Evolutionary conservation across 2,888 invertebrate species (phyloP).

Genomic region (Polietes domitor): DNA sequence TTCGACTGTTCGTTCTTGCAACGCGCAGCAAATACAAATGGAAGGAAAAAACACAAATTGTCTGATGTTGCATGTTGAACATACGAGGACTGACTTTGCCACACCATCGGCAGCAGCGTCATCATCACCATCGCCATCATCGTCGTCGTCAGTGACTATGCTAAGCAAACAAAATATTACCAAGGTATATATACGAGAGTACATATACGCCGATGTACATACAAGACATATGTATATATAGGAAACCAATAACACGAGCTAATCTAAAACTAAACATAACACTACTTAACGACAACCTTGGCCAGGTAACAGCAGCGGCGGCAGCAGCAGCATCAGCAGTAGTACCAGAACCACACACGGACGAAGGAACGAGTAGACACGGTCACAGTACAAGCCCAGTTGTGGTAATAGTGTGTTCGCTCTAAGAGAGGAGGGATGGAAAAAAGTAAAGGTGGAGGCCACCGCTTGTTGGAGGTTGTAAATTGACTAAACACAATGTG

Average conservation of each 20-base stretch:
- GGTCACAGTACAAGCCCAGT: constrained; percentile 20
- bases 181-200: neutral
- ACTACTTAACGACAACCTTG: constrained; percentile 25
- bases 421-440: neutral
- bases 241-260: constrained; percentile 62
- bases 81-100: constrained; percentile 3
- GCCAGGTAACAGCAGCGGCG: neutral
- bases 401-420: constrained; percentile 10
- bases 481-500: constrained; percentile 67
- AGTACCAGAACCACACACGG: neutral
- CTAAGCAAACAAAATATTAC: constrained; percentile 17
- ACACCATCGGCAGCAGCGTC: neutral
- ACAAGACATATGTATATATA: neutral
- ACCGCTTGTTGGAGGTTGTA: constrained; percentile 65
- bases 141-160: neutral
- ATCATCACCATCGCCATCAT: neutral
- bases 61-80: constrained; percentile 53
- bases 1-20: constrained; percentile 63
- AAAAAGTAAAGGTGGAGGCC: constrained; percentile 57
- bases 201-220: neutral
- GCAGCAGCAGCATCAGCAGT: neutral
- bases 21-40: neutral
- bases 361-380: neutral
- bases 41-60: constrained; percentile 26
- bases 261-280: constrained; percentile 46